Conservation (phyloP, 2,888 invertebrate species). For the Punctoribates punctum region DNA sequence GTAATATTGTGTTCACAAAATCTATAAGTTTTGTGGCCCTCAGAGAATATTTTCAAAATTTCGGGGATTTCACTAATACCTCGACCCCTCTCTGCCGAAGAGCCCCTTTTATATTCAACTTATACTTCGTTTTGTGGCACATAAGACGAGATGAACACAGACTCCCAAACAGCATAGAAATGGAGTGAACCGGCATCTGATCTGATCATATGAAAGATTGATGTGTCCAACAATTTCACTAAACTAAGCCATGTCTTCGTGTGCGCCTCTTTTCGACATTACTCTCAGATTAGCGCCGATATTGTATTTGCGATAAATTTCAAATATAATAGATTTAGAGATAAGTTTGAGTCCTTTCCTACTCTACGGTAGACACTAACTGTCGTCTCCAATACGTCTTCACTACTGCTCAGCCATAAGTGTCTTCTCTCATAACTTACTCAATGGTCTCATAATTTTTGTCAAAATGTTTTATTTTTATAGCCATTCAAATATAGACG, state of each 20-base stretch:
- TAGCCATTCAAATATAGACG: not conserved
- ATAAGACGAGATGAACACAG: not conserved
- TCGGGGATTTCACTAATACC: constrained; percentile 26
- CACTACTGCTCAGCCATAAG: not conserved
- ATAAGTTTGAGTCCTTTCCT: not conserved
- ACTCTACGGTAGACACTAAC: not conserved
- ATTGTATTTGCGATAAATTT: constrained; percentile 19
- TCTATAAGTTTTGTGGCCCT: not conserved
- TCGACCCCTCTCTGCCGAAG: not conserved
- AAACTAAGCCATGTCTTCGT: not conserved
- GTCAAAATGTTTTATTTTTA: not conserved
- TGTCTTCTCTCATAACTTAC: not conserved
- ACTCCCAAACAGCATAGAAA: not conserved
- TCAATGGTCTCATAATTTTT: not conserved
- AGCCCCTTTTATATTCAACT: constrained; percentile 20
- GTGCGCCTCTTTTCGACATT: not conserved
- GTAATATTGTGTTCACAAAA: constrained; percentile 8
- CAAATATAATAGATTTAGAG: constrained; percentile 1
- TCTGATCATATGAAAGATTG: constrained; percentile 32
- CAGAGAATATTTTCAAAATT: constrained; percentile 27
- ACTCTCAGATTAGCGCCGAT: constrained; percentile 8
- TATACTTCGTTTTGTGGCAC: constrained; percentile 2
- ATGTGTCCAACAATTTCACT: constrained; percentile 18
- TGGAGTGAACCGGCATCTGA: not conserved
- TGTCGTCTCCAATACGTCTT: not conserved